Percentiles rank a stretch among this genome's conserved stretches.
These are phyloP conservation scores for Hydropotes inermis DNA, from an alignment of 2,113 vertebrate genomes.

Conservation along the genomic window DNA sequence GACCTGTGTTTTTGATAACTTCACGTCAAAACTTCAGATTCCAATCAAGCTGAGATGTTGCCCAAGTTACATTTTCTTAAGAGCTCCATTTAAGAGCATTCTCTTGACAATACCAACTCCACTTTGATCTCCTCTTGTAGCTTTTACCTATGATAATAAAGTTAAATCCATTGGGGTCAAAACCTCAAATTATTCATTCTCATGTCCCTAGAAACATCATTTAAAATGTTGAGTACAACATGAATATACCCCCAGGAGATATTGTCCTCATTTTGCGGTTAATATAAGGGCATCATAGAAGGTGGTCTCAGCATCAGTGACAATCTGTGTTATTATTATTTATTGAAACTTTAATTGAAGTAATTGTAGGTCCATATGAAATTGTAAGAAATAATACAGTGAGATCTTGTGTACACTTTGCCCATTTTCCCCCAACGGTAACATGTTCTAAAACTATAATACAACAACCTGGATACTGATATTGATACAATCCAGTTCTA, in stretches of 20 bases:
- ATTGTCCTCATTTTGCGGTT: not conserved
- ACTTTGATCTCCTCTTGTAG: not conserved
- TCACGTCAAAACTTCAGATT: not conserved
- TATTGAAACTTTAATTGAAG: not conserved
- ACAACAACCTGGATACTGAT: not conserved
- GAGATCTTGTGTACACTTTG: not conserved
- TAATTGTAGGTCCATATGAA: not conserved
- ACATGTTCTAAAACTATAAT: not conserved
- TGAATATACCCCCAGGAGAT: not conserved
- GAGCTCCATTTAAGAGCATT: not conserved
- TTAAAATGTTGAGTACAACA: not conserved
- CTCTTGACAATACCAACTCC: not conserved
- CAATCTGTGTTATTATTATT: not conserved
- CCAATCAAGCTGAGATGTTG: not conserved
- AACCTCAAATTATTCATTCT: not conserved
- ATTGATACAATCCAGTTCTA: not conserved
- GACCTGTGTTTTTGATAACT: not conserved
- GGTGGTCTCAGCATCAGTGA: not conserved
- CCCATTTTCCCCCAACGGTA: not conserved
- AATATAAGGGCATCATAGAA: not conserved
- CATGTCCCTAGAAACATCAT: not conserved
- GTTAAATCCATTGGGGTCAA: not conserved
- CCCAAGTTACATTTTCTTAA: not conserved
- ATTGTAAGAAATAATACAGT: not conserved
- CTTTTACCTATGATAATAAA: not conserved